phyloP scores from a whole-genome alignment of 2,888 invertebrate genomes.

The Empis stercorea region DNA sequence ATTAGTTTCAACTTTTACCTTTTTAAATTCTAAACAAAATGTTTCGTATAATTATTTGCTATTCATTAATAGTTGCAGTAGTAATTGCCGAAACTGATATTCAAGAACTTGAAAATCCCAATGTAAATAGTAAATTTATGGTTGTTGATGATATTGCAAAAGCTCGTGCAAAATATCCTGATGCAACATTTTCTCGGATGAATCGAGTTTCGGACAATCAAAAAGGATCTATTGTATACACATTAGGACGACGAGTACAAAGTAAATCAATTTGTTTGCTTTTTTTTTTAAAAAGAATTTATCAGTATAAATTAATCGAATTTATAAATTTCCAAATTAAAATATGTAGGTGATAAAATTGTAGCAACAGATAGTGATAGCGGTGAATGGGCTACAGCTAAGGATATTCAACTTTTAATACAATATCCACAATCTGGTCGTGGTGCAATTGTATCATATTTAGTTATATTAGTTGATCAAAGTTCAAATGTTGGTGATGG shows the following conservation, averaged over 20 bases:
- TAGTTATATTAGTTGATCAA: slow-evolving; percentile 10
- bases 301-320: no score
- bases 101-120: no score
- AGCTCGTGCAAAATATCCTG: neutral
- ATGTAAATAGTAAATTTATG: neutral
- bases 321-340: neutral
- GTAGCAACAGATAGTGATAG: slow-evolving; percentile 6
- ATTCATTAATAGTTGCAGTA: no score
- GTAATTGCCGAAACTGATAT: no score
- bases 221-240: neutral
- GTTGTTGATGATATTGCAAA: neutral
- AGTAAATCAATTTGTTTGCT: no score
- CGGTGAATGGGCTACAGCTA: slow-evolving; percentile 6
- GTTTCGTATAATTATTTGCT: no score
- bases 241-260: neutral
- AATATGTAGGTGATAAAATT: slow-evolving; percentile 7
- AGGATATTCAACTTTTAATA: slow-evolving; percentile 7
- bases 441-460: slow-evolving; percentile 11
- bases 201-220: neutral
- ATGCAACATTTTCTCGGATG: neutral
- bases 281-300: neutral
- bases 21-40: no score
- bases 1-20: no score
- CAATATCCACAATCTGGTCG: slow-evolving; percentile 8
- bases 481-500: slow-evolving; percentile 11